Percentiles rank a stretch among this genome's conserved stretches.
phyloP scores from a whole-genome alignment of 2,113 vertebrate species.

The Pyrgilauda ruficollis region DNA sequence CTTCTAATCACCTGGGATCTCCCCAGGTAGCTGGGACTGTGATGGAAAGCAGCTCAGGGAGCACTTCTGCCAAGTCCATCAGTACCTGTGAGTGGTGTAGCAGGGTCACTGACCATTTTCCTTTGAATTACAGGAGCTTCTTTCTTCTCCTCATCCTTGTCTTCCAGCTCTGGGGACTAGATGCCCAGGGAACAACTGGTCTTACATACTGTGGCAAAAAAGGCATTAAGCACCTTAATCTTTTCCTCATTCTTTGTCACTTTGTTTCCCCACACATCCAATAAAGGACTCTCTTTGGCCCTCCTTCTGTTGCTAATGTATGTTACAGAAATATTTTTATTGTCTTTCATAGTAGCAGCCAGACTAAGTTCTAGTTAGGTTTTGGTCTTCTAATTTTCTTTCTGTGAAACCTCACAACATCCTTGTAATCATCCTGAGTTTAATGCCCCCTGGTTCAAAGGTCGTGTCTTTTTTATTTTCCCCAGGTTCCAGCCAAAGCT shows the following conservation, averaged over 20 bases:
- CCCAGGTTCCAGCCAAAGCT: neutral
- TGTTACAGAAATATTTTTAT: neutral
- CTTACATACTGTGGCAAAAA: neutral
- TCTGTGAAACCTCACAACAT: neutral
- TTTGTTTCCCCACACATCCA: neutral
- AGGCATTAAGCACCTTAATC: neutral
- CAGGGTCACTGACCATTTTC: neutral
- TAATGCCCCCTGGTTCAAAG: neutral
- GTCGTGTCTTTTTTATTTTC: neutral
- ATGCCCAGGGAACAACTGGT: neutral
- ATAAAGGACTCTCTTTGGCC: neutral
- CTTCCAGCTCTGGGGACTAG: neutral
- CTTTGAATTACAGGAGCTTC: neutral
- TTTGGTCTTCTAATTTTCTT: neutral
- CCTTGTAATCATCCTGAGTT: neutral
- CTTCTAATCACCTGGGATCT: neutral
- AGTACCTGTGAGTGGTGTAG: neutral
- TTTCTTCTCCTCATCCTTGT: neutral
- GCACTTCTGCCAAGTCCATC: neutral
- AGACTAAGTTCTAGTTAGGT: neutral
- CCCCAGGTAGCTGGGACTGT: neutral
- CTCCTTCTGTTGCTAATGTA: neutral
- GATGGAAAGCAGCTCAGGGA: rapidly evolving
- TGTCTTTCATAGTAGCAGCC: neutral
- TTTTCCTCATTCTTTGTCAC: neutral